Percentiles rank a stretch among this genome's conserved stretches.
Conservation (phyloP, 2,797 vertebrate genomes). For the Knipowitschia caucasica region DNA sequence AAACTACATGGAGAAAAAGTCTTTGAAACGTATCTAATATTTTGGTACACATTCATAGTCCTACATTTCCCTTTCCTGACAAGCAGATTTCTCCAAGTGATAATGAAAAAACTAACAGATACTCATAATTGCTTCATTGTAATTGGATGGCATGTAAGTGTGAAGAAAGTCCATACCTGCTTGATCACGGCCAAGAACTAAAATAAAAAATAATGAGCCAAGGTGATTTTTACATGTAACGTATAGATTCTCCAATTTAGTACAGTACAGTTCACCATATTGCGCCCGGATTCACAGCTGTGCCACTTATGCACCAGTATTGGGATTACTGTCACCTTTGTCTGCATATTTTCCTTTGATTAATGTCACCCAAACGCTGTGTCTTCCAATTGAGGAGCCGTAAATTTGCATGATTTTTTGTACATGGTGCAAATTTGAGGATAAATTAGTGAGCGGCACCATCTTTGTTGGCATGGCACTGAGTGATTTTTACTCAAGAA, state of each 20-base stretch:
- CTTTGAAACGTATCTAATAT: constrained; percentile 11
- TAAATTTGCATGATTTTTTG: constrained; percentile 88
- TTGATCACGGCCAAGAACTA: constrained; percentile 55
- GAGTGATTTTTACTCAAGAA: constrained; percentile 70
- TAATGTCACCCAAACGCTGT: constrained; percentile 84
- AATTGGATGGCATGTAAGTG: constrained; percentile 61
- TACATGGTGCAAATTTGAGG: constrained; percentile 79
- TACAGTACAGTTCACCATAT: constrained; percentile 56
- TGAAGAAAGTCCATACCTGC: constrained; percentile 53
- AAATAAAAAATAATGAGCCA: constrained; percentile 68
- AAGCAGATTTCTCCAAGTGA: constrained; percentile 48
- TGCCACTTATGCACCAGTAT: constrained; percentile 73
- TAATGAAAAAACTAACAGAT: constrained; percentile 67
- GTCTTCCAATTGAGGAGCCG: constrained; percentile 77
- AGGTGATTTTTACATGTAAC: constrained; percentile 42
- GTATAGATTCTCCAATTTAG: constrained; percentile 60
- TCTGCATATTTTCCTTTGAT: constrained; percentile 84
- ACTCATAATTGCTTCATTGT: constrained; percentile 57
- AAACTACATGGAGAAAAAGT: no score
- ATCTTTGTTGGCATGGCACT: constrained; percentile 76
- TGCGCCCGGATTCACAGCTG: constrained; percentile 67
- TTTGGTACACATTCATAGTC: neutral
- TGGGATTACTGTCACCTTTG: constrained; percentile 83
- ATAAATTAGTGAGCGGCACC: constrained; percentile 77
- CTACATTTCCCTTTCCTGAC: constrained; percentile 32